Percentiles rank a stretch among this genome's conserved stretches.
Conservation (phyloP, 2,888 invertebrate species). For the Baccha elongata region DNA sequence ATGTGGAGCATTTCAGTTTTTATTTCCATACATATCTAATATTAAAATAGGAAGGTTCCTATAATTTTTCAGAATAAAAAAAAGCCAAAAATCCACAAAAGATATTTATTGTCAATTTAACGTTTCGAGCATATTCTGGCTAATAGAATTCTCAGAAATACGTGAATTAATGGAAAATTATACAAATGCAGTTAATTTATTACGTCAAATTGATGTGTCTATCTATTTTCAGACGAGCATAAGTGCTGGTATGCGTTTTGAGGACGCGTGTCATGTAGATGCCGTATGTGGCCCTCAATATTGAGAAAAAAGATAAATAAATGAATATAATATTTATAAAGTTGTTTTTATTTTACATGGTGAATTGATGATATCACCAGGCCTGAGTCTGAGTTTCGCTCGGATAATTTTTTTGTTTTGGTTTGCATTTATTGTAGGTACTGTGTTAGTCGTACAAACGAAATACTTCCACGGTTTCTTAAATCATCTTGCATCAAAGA, state of each 20-base stretch:
- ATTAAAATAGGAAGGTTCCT: not conserved
- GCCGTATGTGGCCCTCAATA: constrained; percentile 58
- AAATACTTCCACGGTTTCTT: constrained; percentile 35
- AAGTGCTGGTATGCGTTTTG: constrained; percentile 40
- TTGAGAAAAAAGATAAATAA: constrained; percentile 25
- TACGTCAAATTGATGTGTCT: constrained; percentile 52
- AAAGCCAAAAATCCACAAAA: constrained; percentile 14
- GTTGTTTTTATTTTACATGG: too few species aligned
- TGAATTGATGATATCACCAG: not conserved
- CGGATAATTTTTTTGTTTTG: not conserved
- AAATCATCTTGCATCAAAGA: constrained; percentile 69
- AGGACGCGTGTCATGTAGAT: constrained; percentile 52
- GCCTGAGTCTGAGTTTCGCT: constrained; percentile 9
- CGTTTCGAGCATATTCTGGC: constrained; percentile 35
- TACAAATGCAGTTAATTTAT: constrained; percentile 66
- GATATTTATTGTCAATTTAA: constrained; percentile 47
- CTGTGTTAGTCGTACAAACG: constrained; percentile 11
- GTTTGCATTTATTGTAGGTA: constrained; percentile 20
- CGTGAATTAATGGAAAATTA: constrained; percentile 60
- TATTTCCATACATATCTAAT: not conserved
- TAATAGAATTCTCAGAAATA: constrained; percentile 42
- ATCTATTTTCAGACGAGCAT: constrained; percentile 50
- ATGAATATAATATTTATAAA: too few species aligned
- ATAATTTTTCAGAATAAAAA: not conserved
- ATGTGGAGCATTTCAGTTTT: not conserved